Evolutionary conservation across 2,113 vertebrate genomes (phyloP), one percentile per base, ranked within the genome.

Genomic region (Muntiacus reevesi): DNA sequence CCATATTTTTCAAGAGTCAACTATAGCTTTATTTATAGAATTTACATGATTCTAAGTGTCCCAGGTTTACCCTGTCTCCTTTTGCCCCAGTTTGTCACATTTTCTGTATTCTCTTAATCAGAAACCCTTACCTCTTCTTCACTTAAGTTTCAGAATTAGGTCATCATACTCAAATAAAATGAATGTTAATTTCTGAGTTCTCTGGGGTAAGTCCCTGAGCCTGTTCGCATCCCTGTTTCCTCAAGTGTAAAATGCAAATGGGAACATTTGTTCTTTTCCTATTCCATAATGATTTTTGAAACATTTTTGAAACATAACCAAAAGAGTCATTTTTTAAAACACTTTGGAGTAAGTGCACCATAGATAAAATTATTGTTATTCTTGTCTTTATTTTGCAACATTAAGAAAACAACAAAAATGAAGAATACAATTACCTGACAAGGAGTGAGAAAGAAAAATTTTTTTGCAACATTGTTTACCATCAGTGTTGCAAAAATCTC

Each of bases 331-430:
- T 95, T 92, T 50, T 85, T 0, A 60, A 87, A 81, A 59, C 2
- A 47, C 4, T 62, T 91, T 78, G 45, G 12, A 82, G 83, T 82
- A 27, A 8, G 5, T 40, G 28, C 2, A 60, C 2, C 36, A 85
- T 91, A 62, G 67, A 59, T 40, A 76, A 86, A 95, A 93, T 60
- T 83, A 83, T 55, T 64, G 2, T 50, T 95, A 25, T 71, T 95
- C 10, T 79, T 82, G n/a, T 54, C 40, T 86, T 85, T 87, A 88
- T 87, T 90, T 94, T 90, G 6, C 6, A 89, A n/a, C 54, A 71
- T 74, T 91, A 59, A 91, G 59, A 92, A 83, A 94, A 91, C 25
- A 91, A 43, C 8, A 54, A 93, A 95, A 91, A 87, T 55, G 45
- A 83, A 50, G 30, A 95, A 59, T 76, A 33, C 2, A 91, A 33